phyloP scores from a whole-genome alignment of 2,888 invertebrate genomes.

The Lydus trimaculatus region DNA sequence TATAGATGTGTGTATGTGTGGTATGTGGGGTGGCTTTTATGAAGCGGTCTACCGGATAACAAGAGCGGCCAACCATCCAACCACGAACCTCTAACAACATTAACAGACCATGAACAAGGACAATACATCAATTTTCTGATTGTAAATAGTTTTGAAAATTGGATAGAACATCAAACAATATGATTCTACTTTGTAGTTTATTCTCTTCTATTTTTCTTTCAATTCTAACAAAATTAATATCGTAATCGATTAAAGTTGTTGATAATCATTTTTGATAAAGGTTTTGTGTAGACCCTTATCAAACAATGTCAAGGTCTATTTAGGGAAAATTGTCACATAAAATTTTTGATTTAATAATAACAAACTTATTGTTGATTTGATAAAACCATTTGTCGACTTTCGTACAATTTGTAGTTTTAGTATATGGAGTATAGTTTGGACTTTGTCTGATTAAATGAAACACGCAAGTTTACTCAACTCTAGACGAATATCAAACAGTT shows the following conservation, averaged over 20 bases:
- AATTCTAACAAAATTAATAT: too few relatives aligned
- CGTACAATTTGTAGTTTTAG: too few relatives aligned
- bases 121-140: constrained; percentile 3
- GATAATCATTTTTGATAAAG: too few relatives aligned
- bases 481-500: constrained; percentile 48
- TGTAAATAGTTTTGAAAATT: neutral
- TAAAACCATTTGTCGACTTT: constrained; percentile 24
- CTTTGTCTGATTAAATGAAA: constrained; percentile 50
- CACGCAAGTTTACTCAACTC: constrained; percentile 52
- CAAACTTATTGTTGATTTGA: neutral
- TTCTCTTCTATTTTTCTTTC: too few relatives aligned
- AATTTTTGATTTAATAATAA: too few relatives aligned
- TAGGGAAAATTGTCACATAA: too few relatives aligned
- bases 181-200: too few relatives aligned
- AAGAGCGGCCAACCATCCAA: constrained; percentile 7
- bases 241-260: too few relatives aligned
- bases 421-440: constrained; percentile 29
- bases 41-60: constrained; percentile 5
- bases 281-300: too few relatives aligned
- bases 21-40: constrained; percentile 1
- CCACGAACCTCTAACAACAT: constrained; percentile 5
- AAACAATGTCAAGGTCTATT: too few relatives aligned
- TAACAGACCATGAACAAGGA: constrained; percentile 5
- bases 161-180: neutral
- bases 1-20: neutral